Evolutionary conservation across 1,140 invertebrate species (phyloP), one percentile per base, ranked within the genome.

Genomic region (Nautilus pompilius): DNA sequence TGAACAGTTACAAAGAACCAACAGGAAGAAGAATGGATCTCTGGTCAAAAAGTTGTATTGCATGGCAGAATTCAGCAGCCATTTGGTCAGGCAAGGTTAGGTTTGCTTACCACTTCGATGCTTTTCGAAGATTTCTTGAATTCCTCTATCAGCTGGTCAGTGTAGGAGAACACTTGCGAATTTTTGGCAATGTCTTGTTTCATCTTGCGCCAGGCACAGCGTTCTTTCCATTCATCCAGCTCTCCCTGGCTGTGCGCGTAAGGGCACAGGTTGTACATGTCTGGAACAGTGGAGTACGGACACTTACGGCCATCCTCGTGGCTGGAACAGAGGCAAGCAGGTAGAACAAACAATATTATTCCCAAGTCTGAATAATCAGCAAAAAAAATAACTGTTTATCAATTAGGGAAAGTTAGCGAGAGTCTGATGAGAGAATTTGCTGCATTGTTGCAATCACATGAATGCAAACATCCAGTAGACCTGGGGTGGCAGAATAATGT

Each of bases 171-270:
- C 20, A 80, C 71, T 17, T 75, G 67, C 54, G 77, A 72, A 49
- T 78, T 69, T 22, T 69, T 66, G 4, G 79, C 79, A 65, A 79
- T 72, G 0, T 72, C 64, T 22, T 71, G 62, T 61, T 81, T 81
- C 72, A 78, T 73, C 58, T 72, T 67, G 32, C 77, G 65, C 78
- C 78, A 81, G 55, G 78, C 73, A 55, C 64, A 73, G 17, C 79
- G 51, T 55, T 79, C 77, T 32, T 63, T 62, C 79, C 79, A 81
- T 62, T 81, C 79, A 49, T 81, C 79, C 45, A 81, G 63, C 60
- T 81, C 79, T 58, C 77, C 73, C 55, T 75, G 69, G 33, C 70
- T 72, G 68, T 81, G 79, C 17, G 79, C 79, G 54, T 73, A 73
- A 24, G 68, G 69, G 65, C 78, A 80, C 49, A 76, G 48, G 70